These are phyloP conservation scores for Chesias legatella DNA, from an alignment of 2,888 invertebrate genomes.

Conservation along the genomic window DNA sequence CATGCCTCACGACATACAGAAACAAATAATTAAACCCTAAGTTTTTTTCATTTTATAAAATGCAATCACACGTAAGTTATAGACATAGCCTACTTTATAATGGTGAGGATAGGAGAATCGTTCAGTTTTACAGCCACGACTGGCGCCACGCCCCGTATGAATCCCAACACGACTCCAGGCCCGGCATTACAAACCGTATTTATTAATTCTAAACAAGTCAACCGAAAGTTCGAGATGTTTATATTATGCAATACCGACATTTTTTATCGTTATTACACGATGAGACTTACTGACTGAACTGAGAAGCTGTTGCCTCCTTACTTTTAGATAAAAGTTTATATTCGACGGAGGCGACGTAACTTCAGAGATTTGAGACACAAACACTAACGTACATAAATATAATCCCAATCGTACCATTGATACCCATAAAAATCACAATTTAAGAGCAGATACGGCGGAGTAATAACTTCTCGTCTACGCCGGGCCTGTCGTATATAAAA, in stretches of 20 bases:
- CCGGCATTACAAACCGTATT: slow-evolving; percentile 34
- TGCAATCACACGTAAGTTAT: slow-evolving; percentile 76
- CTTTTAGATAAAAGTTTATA: slow-evolving; percentile 54
- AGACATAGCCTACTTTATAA: slow-evolving; percentile 73
- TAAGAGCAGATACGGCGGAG: slow-evolving; percentile 47
- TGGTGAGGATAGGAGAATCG: slow-evolving; percentile 65
- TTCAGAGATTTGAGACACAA: slow-evolving; percentile 32
- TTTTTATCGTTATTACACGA: slow-evolving; percentile 34
- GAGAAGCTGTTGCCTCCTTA: slow-evolving; percentile 54
- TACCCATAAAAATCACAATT: slow-evolving; percentile 43
- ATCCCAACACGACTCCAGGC: slow-evolving; percentile 56
- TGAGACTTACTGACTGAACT: slow-evolving; percentile 37
- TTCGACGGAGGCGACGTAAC: slow-evolving; percentile 51
- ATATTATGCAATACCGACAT: slow-evolving; percentile 26
- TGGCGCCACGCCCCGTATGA: slow-evolving; percentile 50
- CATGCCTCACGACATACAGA: slow-evolving; percentile 76
- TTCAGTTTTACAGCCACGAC: slow-evolving; percentile 74
- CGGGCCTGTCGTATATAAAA: slow-evolving; percentile 62
- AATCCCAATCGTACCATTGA: slow-evolving; percentile 40
- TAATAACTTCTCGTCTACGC: slow-evolving; percentile 64
- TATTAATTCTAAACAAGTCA: slow-evolving; percentile 13
- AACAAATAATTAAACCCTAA: slow-evolving; percentile 71
- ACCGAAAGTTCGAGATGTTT: slow-evolving; percentile 27
- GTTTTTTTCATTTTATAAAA: slow-evolving; percentile 75
- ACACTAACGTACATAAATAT: slow-evolving; percentile 35